Evolutionary conservation across 1,140 invertebrate genomes (phyloP).

Genomic region (Bombus impatiens): DNA sequence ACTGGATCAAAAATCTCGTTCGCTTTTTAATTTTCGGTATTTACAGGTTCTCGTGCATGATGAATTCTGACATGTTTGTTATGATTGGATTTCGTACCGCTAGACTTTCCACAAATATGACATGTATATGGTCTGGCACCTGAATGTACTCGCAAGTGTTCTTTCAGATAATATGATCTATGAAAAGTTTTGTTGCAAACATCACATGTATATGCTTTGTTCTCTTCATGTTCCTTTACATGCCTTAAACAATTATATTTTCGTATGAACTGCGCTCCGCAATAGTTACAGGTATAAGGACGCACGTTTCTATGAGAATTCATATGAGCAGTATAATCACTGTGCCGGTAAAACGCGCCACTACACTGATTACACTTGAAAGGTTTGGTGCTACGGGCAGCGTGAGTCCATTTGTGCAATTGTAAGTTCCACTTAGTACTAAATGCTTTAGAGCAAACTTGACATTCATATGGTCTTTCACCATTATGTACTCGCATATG

Average conservation of each 20-base stretch:
- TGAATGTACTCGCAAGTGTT: constrained; percentile 93
- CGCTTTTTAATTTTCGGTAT: constrained; percentile 88
- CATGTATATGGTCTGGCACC: constrained; percentile 92
- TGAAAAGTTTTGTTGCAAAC: constrained; percentile 94
- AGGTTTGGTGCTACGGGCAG: constrained; percentile 90
- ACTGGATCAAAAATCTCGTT: constrained; percentile 26
- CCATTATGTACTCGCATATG: constrained; percentile 91
- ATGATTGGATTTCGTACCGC: constrained; percentile 93
- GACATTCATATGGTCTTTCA: constrained; percentile 89
- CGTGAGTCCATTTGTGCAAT: constrained; percentile 94
- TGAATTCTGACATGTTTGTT: constrained; percentile 94
- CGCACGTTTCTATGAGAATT: constrained; percentile 91
- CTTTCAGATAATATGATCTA: constrained; percentile 92
- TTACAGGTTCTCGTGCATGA: constrained; percentile 92
- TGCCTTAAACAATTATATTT: constrained; percentile 96
- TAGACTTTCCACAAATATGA: constrained; percentile 93
- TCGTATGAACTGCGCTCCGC: constrained; percentile 95
- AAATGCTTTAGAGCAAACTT: constrained; percentile 92
- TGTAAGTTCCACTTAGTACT: constrained; percentile 95
- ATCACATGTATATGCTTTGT: constrained; percentile 93
- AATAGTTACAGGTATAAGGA: constrained; percentile 95
- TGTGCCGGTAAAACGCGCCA: constrained; percentile 90
- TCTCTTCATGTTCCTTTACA: constrained; percentile 93
- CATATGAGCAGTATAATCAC: constrained; percentile 92
- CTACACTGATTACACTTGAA: constrained; percentile 93